Evolutionary conservation across 1,140 invertebrate genomes (phyloP), one percentile per base, ranked within the genome.

Genomic region (Apis dorsata): DNA sequence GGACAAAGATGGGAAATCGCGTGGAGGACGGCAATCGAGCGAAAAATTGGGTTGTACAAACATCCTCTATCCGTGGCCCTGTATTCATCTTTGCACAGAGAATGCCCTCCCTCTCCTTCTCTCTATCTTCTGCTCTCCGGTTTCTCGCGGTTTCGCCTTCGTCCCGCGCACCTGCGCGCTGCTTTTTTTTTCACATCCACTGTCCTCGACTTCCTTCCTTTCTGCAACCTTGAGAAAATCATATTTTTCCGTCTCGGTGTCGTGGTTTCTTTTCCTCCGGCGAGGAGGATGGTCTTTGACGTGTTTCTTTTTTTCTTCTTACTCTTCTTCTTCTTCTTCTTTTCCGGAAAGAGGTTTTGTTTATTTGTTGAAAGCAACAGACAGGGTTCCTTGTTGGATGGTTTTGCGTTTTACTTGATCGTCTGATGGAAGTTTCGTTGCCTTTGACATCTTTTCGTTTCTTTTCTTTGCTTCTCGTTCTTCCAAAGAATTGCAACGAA

Each of bases 21-120:
- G 81, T 70, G 83, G 75, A 63, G 82, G 77, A 49, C 59, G 84
- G 81, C 88, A 88, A 90, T 90, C 88, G 86, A 69, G 80, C 78
- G 88, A 86, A 87, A 90, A 90, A 90, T 90, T 90, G 86, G 86
- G 84, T 87, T 89, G 89, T 80, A 89, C 86, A 90, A 90, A 90
- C 88, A 87, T 89, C 86, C 84, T 77, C 83, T 57, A 44, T 44
- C 83, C 71, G 79, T 55, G 19, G 34, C 49, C 15, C 49, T n/a
- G 63, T 77, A 79, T 62, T 76, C 76, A 70, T 87, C 77, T 80
- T 77, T 81, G 34, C 34, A 44, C 34, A 44, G 34, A 44, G 34
- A 44, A 44, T 44, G 34, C 34, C 34, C 34, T 44, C 34, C 34
- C 34, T 7, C 34, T 44, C 34, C 60, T 74, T 44, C 34, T 74